Evolutionary conservation across 2,888 invertebrate species (phyloP), one percentile per base, ranked within the genome.

Genomic region (Lamproptera curius): DNA sequence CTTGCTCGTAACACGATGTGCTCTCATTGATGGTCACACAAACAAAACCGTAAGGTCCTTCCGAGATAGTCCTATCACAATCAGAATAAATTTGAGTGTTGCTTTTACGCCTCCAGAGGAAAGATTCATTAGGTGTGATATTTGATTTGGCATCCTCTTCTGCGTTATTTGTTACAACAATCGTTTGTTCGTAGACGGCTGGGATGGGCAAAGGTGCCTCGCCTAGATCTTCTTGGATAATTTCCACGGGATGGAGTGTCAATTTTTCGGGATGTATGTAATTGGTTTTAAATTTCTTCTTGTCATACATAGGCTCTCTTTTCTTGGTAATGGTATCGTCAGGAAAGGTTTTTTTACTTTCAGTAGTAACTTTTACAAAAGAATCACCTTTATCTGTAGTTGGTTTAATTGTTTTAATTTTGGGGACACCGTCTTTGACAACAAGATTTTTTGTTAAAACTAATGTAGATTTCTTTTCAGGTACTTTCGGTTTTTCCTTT

Each of bases 51-150:
- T 84, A 84, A 10, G 76, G 65, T 47, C 74, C 76, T 39, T 84
- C 86, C 11, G 75, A 70, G 40, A 58, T 11, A 9, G 73, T 67
- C 56, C 72, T 82, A 42, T 84, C 86, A 34, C 70, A 65, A 39
- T 87, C 87, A 1, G 76, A 75, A 59, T 82, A 84, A 54, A 79
- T 73, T 61, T 79, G 82, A 36, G 74, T 73, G 52, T 61, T 73
- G 56, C 80, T 83, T 70, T 86, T 90, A 51, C 86, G 70, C 47
- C 91, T 88, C 89, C 91, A 92, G 28, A 93, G 73, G 70, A 93
- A 93, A 2, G 93, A 92, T 55, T 87, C 89, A 62, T 92, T 92
- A 1, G 92, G 92, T 58, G 89, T 83, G 46, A 90, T 82, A 10
- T 67, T 71, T 14, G 79, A 61, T 57, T 65, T 75, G 9, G 82